Base-by-base conservation (phyloP, 2,888 invertebrate species). In the Amphipyra berbera region DNA sequence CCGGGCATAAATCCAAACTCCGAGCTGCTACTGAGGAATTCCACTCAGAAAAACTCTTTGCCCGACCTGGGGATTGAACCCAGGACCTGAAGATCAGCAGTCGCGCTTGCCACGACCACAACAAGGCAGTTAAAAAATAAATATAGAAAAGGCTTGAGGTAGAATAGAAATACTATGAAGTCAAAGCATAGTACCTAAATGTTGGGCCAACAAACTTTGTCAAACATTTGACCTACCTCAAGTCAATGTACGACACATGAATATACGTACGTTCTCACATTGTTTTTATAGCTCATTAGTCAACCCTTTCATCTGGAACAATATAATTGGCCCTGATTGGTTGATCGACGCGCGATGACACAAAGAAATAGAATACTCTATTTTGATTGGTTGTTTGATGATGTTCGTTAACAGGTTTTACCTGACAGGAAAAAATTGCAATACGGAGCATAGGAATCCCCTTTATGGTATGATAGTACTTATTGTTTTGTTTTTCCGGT, bases 341-440 rank as follows among this genome's bases (percentile, higher is more conserved):
- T 45, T 5, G 42, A 10, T 63, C n/a, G 6, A 12, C 6, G 8
- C 15, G 5, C 10, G 15, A 14, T n/a, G 21, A 21, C 21, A 21
- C 21, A 3, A 21, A 1, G 13, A 48, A 12, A 21, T 30, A n/a
- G 0, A 35, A 48, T 27, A 37, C 2, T 56, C 0, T 7, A 15
- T 3, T 6, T n/a, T 50, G 38, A n/a, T 61, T 61, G 40, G 54
- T 37, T 0, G 8, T 10, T 42, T 60, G 4, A 9, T 6, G 8
- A 53, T 8, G n/a, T 8, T 6, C 37, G 12, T n/a, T n/a, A 9
- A 14, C 13, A 6, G 52, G 65, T 52, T 68, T 68, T 48, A 68
- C 59, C 52, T 8, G 3, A 63, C 30, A 65, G 58, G 71, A 59
- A 68, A 54, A 44, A 65, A 52, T 8, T 37, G n/a, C 4, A 6